Evolutionary conservation across 2,888 invertebrate genomes (phyloP).

Genomic region (Rhagonycha fulva): DNA sequence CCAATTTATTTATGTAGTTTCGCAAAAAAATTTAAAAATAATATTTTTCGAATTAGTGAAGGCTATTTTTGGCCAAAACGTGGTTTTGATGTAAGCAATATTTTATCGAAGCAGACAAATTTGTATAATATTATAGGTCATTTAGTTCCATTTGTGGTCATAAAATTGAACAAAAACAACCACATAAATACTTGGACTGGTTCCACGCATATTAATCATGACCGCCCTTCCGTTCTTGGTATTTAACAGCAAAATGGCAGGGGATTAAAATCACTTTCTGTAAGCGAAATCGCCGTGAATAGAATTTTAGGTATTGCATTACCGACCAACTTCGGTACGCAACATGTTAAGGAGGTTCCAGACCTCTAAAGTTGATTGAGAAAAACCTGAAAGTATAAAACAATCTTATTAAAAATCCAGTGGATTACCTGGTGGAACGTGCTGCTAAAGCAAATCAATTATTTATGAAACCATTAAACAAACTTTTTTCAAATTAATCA

Average conservation of each 20-base stretch:
- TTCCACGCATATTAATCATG: constrained; percentile 24
- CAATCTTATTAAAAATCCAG: background rate
- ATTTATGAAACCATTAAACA: background rate
- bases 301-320: constrained; percentile 15
- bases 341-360: background rate
- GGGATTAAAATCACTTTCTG: constrained; percentile 20
- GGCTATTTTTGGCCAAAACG: background rate
- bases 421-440: background rate
- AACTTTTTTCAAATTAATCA: background rate
- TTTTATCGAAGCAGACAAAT: constrained; percentile 16
- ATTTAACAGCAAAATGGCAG: constrained; percentile 19
- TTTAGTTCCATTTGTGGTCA: constrained; percentile 20
- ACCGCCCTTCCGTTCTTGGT: constrained; percentile 20
- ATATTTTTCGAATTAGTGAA: background rate
- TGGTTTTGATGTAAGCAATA: background rate
- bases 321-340: background rate
- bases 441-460: background rate
- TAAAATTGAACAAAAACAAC: constrained; percentile 20
- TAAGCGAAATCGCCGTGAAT: constrained; percentile 11
- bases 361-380: background rate
- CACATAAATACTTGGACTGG: constrained; percentile 23
- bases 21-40: background rate
- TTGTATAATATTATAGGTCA: constrained; percentile 18
- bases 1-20: background rate
- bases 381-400: background rate